Evolutionary conservation across 2,113 vertebrate genomes (phyloP).

Genomic region (Notiomystis cincta): DNA sequence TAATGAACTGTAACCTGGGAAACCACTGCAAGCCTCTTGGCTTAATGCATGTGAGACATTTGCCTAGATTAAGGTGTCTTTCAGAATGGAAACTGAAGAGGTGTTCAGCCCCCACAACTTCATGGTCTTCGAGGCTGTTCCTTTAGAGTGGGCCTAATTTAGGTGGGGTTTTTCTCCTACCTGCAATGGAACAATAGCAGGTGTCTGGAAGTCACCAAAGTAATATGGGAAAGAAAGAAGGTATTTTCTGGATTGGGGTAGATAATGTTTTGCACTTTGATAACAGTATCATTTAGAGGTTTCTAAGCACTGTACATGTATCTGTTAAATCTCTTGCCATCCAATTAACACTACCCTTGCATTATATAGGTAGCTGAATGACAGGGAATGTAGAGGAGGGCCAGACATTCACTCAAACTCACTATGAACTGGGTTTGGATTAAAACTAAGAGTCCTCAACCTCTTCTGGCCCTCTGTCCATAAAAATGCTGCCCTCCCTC

Average conservation of each 20-base stretch:
- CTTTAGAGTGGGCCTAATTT: not conserved
- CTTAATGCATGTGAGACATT: not conserved
- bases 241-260: not conserved
- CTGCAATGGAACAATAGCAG: not conserved
- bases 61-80: not conserved
- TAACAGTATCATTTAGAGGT: not conserved
- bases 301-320: not conserved
- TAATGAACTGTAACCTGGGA: constrained; percentile 52
- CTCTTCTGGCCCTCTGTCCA: not conserved
- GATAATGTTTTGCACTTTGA: not conserved
- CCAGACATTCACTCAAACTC: not conserved
- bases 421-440: not conserved
- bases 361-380: not conserved
- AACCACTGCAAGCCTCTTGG: not conserved
- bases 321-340: not conserved
- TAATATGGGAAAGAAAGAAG: not conserved
- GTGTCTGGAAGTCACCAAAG: not conserved
- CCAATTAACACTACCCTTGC: not conserved
- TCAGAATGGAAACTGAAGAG: not conserved
- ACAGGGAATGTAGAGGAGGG: not conserved
- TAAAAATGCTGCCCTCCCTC: not conserved
- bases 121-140: not conserved
- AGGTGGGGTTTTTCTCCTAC: not conserved
- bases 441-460: not conserved
- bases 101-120: not conserved